Percentiles rank a stretch among this genome's conserved stretches.
phyloP scores from a whole-genome alignment of 30 jellyfish, hydroid and myxozoan genomes.

The Clytia hemisphaerica region DNA sequence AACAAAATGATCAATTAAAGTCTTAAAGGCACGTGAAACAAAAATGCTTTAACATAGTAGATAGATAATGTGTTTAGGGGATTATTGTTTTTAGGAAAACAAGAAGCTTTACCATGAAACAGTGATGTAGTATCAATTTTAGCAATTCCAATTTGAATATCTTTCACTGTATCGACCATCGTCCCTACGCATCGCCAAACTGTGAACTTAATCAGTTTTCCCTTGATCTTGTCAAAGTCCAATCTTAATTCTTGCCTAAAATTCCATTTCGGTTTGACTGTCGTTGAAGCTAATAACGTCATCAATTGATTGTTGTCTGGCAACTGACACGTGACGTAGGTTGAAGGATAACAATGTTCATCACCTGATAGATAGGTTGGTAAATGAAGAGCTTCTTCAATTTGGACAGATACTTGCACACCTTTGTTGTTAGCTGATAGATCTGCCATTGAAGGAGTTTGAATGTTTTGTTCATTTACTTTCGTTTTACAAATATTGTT shows the following conservation, averaged over 20 bases:
- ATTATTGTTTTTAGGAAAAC: not conserved
- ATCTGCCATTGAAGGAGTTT: not conserved
- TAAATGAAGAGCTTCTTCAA: conserved; percentile 82
- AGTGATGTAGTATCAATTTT: conserved; percentile 63
- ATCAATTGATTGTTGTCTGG: conserved; percentile 13
- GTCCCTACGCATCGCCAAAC: conserved; percentile 25
- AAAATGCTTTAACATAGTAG: not conserved
- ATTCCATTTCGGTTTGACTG: conserved; percentile 56
- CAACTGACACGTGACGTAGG: conserved; percentile 40
- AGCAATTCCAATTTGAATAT: conserved; percentile 62
- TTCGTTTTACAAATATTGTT: not conserved
- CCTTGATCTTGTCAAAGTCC: conserved; percentile 25
- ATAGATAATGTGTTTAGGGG: not conserved
- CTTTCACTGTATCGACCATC: conserved; percentile 38
- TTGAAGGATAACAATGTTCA: not conserved
- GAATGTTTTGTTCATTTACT: not conserved
- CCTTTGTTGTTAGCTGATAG: not conserved
- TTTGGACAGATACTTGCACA: conserved; percentile 1
- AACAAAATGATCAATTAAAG: not conserved
- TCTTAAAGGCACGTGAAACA: not conserved
- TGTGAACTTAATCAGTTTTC: conserved; percentile 12
- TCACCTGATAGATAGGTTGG: conserved; percentile 23
- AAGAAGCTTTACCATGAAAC: conserved; percentile 37
- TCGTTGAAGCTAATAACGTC: conserved; percentile 8
- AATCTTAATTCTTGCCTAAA: conserved; percentile 36